phyloP scores from a whole-genome alignment of 2,888 invertebrate species.

The Cyclophora albipunctata region DNA sequence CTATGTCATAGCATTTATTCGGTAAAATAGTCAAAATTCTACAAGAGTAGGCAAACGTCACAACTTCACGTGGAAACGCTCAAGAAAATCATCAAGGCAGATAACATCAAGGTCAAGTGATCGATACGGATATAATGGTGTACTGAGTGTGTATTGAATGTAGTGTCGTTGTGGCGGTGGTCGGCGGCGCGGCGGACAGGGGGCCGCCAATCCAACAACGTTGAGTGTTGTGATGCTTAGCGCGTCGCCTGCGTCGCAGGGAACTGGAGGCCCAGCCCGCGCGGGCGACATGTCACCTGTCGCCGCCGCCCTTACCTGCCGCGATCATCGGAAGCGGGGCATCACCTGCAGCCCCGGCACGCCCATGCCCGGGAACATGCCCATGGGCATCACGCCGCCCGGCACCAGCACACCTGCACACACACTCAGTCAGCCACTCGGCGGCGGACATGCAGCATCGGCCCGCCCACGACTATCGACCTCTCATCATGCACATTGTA shows the following conservation, averaged over 20 bases:
- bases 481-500: slow-evolving; percentile 67
- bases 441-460: neutral
- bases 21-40: slow-evolving; percentile 74
- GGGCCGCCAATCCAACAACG: slow-evolving; percentile 76
- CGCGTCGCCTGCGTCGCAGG: slow-evolving; percentile 67
- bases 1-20: slow-evolving; percentile 69
- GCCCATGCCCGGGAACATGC: slow-evolving; percentile 3
- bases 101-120: slow-evolving; percentile 48
- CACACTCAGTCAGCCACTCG: slow-evolving; percentile 7
- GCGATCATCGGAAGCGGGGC: slow-evolving; percentile 63
- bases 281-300: slow-evolving; percentile 43
- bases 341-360: slow-evolving; percentile 75
- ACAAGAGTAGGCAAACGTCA: slow-evolving; percentile 75
- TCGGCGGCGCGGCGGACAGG: slow-evolving; percentile 51
- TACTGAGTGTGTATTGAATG: neutral
- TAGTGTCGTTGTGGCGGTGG: slow-evolving; percentile 20
- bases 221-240: slow-evolving; percentile 56
- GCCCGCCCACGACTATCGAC: slow-evolving; percentile 25
- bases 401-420: slow-evolving; percentile 70
- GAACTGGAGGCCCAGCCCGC: slow-evolving; percentile 75
- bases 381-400: slow-evolving; percentile 71
- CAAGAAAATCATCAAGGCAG: slow-evolving; percentile 66
- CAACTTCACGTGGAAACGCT: slow-evolving; percentile 70
- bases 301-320: slow-evolving; percentile 32
- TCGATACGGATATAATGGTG: neutral